phyloP scores from a whole-genome alignment of 1,140 invertebrate species.

The Drosophila bocki region DNA sequence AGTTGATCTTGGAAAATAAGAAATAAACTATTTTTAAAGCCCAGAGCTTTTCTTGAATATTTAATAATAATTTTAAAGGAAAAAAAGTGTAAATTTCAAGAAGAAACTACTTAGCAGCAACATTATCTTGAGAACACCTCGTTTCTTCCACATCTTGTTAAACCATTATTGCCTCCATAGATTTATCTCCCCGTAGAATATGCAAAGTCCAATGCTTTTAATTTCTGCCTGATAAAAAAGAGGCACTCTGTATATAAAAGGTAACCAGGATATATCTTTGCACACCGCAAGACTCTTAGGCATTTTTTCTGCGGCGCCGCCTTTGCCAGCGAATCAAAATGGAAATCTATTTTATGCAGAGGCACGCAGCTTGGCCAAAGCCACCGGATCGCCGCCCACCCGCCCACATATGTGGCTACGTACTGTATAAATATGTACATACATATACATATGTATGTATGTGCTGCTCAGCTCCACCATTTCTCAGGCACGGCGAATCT shows the following conservation, averaged over 20 bases:
- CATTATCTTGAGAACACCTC: background rate
- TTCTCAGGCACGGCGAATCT: constrained; percentile 10
- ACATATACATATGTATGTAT: background rate
- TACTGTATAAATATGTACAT: background rate
- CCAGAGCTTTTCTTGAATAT: background rate
- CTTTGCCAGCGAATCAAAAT: constrained; percentile 67
- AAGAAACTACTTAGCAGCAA: background rate
- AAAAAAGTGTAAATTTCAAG: background rate
- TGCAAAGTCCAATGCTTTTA: constrained; percentile 4
- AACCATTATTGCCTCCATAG: background rate
- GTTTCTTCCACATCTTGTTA: too few species aligned
- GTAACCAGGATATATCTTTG: constrained; percentile 6
- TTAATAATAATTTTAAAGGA: background rate
- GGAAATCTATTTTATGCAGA: constrained; percentile 79
- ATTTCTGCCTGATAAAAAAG: background rate
- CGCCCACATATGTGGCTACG: constrained; percentile 17
- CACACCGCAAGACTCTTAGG: constrained; percentile 11
- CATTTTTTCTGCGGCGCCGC: constrained; percentile 5
- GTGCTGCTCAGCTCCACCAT: constrained; percentile 1
- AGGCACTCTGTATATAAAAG: background rate
- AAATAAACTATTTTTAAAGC: background rate
- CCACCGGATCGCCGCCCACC: constrained; percentile 20
- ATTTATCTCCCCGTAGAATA: background rate
- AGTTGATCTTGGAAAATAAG: constrained; percentile 7
- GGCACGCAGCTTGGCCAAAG: constrained; percentile 58